These are phyloP conservation scores for Acronicta leporina DNA, from an alignment of 2,888 invertebrate genomes.

Conservation along the genomic window DNA sequence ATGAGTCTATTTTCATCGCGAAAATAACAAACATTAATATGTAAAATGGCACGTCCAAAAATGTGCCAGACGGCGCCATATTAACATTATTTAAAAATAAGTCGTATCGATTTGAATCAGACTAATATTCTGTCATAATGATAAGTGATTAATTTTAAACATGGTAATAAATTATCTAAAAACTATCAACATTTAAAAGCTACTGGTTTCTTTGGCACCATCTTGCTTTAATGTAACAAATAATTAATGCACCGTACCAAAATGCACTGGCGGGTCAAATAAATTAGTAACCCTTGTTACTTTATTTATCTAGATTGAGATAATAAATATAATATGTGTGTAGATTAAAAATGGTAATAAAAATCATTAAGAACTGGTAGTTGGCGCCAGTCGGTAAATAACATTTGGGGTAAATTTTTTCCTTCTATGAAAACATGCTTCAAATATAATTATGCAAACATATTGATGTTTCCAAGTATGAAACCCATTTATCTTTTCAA, in stretches of 20 bases:
- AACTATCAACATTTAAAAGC: slow-evolving; percentile 7
- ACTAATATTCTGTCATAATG: slow-evolving; percentile 32
- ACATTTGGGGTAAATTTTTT: slow-evolving; percentile 31
- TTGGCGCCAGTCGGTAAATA: slow-evolving; percentile 53
- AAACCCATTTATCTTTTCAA: slow-evolving; percentile 19
- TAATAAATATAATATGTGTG: background rate
- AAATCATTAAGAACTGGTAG: slow-evolving; percentile 47
- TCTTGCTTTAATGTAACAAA: slow-evolving; percentile 9
- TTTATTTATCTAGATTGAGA: slow-evolving; percentile 8
- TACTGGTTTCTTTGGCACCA: slow-evolving; percentile 5
- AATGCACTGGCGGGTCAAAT: slow-evolving; percentile 37
- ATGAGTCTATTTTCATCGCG: slow-evolving; percentile 31
- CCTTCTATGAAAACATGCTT: slow-evolving; percentile 31
- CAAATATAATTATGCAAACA: slow-evolving; percentile 25
- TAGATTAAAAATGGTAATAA: slow-evolving; percentile 29
- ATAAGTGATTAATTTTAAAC: slow-evolving; percentile 20
- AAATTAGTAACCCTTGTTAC: slow-evolving; percentile 20
- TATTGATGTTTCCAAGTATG: slow-evolving; percentile 31
- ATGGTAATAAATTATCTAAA: slow-evolving; percentile 17
- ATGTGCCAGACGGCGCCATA: slow-evolving; percentile 45
- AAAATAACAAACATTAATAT: slow-evolving; percentile 39
- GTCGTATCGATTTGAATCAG: slow-evolving; percentile 32
- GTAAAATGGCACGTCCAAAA: slow-evolving; percentile 21
- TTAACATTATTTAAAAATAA: slow-evolving; percentile 31
- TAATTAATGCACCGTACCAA: background rate